These are phyloP conservation scores for Archivesica marissinica DNA, from an alignment of 1,140 invertebrate genomes.

Conservation along the genomic window DNA sequence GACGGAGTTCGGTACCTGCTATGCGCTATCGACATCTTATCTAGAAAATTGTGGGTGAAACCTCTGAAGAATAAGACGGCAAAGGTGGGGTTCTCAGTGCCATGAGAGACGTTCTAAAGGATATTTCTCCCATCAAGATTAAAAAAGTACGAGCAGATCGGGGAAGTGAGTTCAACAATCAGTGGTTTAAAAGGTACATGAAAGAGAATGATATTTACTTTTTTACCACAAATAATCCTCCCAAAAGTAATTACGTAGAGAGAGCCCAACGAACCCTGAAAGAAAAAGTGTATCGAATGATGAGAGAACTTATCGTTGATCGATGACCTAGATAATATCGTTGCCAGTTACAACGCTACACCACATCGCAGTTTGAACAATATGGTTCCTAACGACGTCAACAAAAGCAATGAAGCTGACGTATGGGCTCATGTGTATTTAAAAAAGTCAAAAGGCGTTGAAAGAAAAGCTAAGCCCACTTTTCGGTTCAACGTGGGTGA, in stretches of 20 bases:
- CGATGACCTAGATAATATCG: constrained; percentile 49
- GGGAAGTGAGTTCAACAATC: constrained; percentile 58
- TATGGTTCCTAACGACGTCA: constrained; percentile 60
- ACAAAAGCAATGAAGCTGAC: constrained; percentile 54
- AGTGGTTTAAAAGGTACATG: constrained; percentile 43
- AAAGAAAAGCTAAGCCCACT: neutral
- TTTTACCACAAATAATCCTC: constrained; percentile 53
- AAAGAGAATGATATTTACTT: constrained; percentile 49
- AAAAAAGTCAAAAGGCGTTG: constrained; percentile 10
- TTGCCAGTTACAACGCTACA: constrained; percentile 52
- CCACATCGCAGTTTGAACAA: constrained; percentile 59
- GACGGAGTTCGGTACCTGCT: constrained; percentile 45
- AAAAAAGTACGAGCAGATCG: constrained; percentile 51
- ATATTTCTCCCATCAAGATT: neutral
- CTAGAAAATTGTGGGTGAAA: constrained; percentile 40
- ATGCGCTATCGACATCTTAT: constrained; percentile 61
- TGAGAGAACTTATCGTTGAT: constrained; percentile 33
- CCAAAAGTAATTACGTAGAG: constrained; percentile 62
- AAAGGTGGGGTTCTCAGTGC: constrained; percentile 47
- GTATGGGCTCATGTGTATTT: constrained; percentile 62
- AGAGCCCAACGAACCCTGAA: constrained; percentile 60
- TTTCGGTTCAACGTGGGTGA: constrained; percentile 48
- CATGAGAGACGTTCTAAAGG: constrained; percentile 46
- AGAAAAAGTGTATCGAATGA: constrained; percentile 50
- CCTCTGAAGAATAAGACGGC: constrained; percentile 59